phyloP scores from a whole-genome alignment of 2,797 vertebrate genomes.

The Sebastolobus alascanus region DNA sequence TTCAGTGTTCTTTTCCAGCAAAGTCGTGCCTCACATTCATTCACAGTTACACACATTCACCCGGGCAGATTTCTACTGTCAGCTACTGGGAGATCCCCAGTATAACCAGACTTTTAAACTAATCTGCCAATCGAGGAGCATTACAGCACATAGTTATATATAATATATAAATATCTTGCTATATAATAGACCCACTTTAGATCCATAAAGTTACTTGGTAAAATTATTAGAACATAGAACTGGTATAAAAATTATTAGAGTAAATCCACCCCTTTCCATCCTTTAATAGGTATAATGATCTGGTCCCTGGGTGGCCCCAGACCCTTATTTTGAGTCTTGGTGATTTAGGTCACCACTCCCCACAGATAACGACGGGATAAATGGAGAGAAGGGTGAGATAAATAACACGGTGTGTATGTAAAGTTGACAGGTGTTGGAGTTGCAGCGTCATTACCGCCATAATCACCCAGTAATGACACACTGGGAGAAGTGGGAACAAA shows the following conservation, averaged over 20 bases:
- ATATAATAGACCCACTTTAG: neutral
- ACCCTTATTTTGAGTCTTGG: neutral
- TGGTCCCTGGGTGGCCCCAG: neutral
- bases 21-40: conserved; percentile 37
- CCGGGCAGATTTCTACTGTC: neutral
- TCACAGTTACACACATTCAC: conserved; percentile 23
- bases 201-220: neutral
- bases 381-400: conserved; percentile 11
- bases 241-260: neutral
- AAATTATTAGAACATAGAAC: neutral
- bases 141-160: neutral
- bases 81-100: neutral
- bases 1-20: conserved; percentile 19
- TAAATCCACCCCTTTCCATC: neutral
- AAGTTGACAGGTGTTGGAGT: conserved; percentile 72
- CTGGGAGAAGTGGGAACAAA: conserved; percentile 47
- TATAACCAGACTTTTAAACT: neutral
- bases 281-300: neutral
- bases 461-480: conserved; percentile 71
- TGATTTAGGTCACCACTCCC: conserved; percentile 32
- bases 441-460: conserved; percentile 70
- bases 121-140: neutral
- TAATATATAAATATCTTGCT: neutral
- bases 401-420: conserved; percentile 33
- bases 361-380: conserved; percentile 25